Evolutionary conservation across 2,113 vertebrate genomes (phyloP).

Genomic region (Sus scrofa): DNA sequence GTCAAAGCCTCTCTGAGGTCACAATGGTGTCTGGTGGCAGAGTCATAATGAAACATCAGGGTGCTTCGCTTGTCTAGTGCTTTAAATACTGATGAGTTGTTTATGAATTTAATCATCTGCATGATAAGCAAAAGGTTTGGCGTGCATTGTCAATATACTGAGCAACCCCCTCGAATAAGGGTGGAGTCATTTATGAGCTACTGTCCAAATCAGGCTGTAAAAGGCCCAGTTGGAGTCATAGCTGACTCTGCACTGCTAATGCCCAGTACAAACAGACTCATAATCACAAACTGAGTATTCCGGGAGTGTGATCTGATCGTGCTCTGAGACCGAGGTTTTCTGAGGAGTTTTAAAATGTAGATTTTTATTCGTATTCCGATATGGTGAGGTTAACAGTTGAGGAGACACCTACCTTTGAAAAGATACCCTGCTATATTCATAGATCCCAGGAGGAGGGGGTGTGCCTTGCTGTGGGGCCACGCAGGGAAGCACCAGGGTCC

Average conservation of each 20-base stretch:
- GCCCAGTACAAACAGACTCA: background rate
- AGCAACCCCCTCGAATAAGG: background rate
- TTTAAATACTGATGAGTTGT: background rate
- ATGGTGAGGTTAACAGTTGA: background rate
- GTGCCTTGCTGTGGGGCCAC: rapidly evolving
- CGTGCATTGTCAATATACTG: background rate
- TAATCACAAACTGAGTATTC: background rate
- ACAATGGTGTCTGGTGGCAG: background rate
- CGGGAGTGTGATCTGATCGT: background rate
- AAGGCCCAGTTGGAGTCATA: background rate
- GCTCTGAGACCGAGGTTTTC: background rate
- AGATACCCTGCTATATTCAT: background rate
- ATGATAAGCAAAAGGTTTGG: background rate
- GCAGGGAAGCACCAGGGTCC: background rate
- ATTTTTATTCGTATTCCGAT: background rate
- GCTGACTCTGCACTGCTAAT: background rate
- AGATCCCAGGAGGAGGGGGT: background rate
- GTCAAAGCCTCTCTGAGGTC: background rate
- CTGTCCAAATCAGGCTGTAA: background rate
- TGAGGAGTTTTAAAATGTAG: background rate
- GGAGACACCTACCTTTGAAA: background rate
- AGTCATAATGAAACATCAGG: background rate
- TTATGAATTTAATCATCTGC: background rate
- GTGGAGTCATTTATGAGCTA: background rate
- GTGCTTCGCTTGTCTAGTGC: too few relatives aligned